Conservation (phyloP, 2,888 invertebrate species). For the Monopis laevigella region DNA sequence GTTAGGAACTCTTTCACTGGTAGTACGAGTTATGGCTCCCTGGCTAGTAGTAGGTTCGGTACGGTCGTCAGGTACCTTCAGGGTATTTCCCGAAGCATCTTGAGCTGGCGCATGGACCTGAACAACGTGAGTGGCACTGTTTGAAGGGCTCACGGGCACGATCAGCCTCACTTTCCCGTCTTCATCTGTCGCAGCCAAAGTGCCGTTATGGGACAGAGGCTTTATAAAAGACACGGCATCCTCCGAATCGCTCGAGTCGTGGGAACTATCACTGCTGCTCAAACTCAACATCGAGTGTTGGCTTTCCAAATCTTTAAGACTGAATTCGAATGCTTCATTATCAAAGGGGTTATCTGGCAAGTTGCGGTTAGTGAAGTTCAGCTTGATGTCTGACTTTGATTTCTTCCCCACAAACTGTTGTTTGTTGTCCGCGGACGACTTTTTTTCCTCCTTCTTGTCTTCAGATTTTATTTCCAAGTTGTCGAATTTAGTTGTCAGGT, state of each 20-base stretch:
- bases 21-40: slow-evolving; percentile 77
- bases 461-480: slow-evolving; percentile 38
- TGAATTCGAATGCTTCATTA: slow-evolving; percentile 37
- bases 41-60: slow-evolving; percentile 62
- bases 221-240: slow-evolving; percentile 70
- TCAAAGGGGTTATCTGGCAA: slow-evolving; percentile 43
- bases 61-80: slow-evolving; percentile 57
- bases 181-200: slow-evolving; percentile 68
- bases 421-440: slow-evolving; percentile 24
- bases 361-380: slow-evolving; percentile 52
- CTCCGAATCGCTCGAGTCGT: slow-evolving; percentile 44
- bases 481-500: slow-evolving; percentile 47
- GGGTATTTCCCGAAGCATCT: slow-evolving; percentile 47
- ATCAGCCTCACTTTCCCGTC: slow-evolving; percentile 71
- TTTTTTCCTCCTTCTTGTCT: slow-evolving; percentile 23
- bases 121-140: slow-evolving; percentile 35
- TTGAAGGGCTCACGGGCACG: slow-evolving; percentile 68
- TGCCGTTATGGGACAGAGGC: slow-evolving; percentile 72
- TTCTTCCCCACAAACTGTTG: slow-evolving; percentile 43
- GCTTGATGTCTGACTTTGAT: too few species aligned
- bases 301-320: slow-evolving; percentile 27
- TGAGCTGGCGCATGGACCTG: slow-evolving; percentile 32
- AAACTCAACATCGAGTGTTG: slow-evolving; percentile 38
- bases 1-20: slow-evolving; percentile 87
- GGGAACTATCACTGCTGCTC: slow-evolving; percentile 50